Evolutionary conservation across 1,140 invertebrate species (phyloP), one percentile per base, ranked within the genome.

Genomic region (Campoletis sonorensis): DNA sequence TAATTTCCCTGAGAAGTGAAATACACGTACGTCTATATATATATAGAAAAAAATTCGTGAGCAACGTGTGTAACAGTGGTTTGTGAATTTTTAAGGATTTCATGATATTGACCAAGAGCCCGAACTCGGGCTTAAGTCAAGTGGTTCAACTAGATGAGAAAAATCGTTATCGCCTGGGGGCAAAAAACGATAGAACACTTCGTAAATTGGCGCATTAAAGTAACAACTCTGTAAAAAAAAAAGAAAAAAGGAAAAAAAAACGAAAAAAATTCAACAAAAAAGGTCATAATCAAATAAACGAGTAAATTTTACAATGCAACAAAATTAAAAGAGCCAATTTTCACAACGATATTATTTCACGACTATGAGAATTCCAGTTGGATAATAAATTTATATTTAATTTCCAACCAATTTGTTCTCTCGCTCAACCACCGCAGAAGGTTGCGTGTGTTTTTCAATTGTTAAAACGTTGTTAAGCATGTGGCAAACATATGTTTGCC

Each of bases 41-140:
- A 58, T 21, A 1, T 58, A 58, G 3, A 58, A 1, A 5, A 58
- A 58, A 21, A n/a, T 58, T 1, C 13, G 21, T 4, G 54, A 58
- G 18, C 54, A 58, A 1, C 11, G 40, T 45, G 40, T 13, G 54
- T 8, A 21, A n/a, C 54, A 2, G 18, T n/a, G 3, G 54, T 4
- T 10, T n/a, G 4, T 58, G 18, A 21, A 58, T 58, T 58, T 58
- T 58, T 58, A 27, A 27, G 23, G n/a, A 67, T 67, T 67, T 67
- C 61, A 23, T 23, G 61, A 67, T 67, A 67, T 67, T 67, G 61
- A 67, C 61, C 61, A 67, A 67, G 40, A 45, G 40, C 40, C 61
- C n/a, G 61, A 23, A 23, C 61, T 26, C 61, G 54, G 15, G 61
- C 61, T 58, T 11, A 13, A 67, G 61, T 67, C 61, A 67, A 67